Evolutionary conservation across 2,113 vertebrate genomes (phyloP), one percentile per base, ranked within the genome.

Genomic region (Galbula dea): DNA sequence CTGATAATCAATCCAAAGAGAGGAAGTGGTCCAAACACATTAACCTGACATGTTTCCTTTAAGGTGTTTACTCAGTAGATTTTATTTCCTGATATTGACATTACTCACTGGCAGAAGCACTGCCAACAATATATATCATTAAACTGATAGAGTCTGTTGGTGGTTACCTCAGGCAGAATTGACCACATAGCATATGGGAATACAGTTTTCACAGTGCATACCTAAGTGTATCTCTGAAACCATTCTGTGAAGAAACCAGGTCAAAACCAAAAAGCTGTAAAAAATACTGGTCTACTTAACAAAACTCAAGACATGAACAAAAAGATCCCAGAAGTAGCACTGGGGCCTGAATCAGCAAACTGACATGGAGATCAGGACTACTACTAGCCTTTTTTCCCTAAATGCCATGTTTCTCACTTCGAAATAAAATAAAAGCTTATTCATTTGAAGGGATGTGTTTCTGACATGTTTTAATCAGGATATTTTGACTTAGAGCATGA

Each of bases 101-200:
- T 77, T 85, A 3, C 58, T 90, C 30, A 29, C 32, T 73, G 89
- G 46, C 16, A 73, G 71, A 46, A 82, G n/a, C 36, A 30, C 17
- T 58, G 54, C 55, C 34, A 67, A 8, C 29, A 71, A 27, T 1
- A 58, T 36, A 15, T 26, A 72, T 57, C 49, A 49, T 83, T 79
- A 92, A 90, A 34, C 34, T 77, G 67, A 29, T 20, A 43, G 48
- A 78, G 36, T 74, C 77, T 68, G 51, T 12, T 88, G 63, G n/a
- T 92, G 83, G 46, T 63, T 94, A 77, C 73, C 69, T 83, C 61
- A 48, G 61, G 89, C 89, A 95, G 87, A 89, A 85, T 32, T 91
- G 89, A 69, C 81, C 84, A 58, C 5, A 11, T 6, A 45, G n/a
- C 22, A 8, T 13, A 34, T 34, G 48, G 49, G 62, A 85, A 58